These are phyloP conservation scores for Octopus bimaculoides DNA, from an alignment of 1,140 invertebrate species.

Conservation along the genomic window DNA sequence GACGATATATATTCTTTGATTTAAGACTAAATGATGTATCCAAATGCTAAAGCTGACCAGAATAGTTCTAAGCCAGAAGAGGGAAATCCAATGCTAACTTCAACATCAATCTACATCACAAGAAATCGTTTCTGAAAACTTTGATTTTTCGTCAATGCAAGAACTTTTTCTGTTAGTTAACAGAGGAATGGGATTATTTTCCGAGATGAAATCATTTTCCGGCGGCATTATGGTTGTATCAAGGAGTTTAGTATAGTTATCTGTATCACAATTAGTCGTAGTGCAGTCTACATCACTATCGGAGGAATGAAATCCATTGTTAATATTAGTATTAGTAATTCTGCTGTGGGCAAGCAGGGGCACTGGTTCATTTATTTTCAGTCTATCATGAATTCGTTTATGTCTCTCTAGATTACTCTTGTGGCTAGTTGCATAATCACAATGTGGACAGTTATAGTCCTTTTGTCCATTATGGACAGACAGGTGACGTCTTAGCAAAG, in stretches of 20 bases:
- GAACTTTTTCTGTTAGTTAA: neutral
- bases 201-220: neutral
- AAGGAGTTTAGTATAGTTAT: neutral
- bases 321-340: neutral
- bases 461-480: slow-evolving; percentile 59
- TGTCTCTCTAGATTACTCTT: slow-evolving; percentile 62
- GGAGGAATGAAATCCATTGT: neutral
- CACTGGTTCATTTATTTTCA: slow-evolving; percentile 32
- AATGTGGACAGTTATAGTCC: slow-evolving; percentile 57
- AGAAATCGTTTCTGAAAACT: too few relatives aligned
- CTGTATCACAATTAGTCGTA: neutral
- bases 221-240: slow-evolving; percentile 1
- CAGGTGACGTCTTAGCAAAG: slow-evolving; percentile 59
- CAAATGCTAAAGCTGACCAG: too few relatives aligned
- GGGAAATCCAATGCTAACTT: too few relatives aligned
- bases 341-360: neutral
- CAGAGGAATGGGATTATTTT: neutral
- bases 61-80: too few relatives aligned
- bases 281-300: neutral
- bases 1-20: too few relatives aligned
- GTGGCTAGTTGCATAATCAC: slow-evolving; percentile 61
- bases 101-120: too few relatives aligned
- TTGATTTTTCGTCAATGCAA: too few relatives aligned
- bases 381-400: slow-evolving; percentile 50
- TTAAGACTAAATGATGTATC: too few relatives aligned